Percentiles rank a stretch among this genome's conserved stretches.
Conservation (phyloP, 2,888 invertebrate species). For the Seira musarum region DNA sequence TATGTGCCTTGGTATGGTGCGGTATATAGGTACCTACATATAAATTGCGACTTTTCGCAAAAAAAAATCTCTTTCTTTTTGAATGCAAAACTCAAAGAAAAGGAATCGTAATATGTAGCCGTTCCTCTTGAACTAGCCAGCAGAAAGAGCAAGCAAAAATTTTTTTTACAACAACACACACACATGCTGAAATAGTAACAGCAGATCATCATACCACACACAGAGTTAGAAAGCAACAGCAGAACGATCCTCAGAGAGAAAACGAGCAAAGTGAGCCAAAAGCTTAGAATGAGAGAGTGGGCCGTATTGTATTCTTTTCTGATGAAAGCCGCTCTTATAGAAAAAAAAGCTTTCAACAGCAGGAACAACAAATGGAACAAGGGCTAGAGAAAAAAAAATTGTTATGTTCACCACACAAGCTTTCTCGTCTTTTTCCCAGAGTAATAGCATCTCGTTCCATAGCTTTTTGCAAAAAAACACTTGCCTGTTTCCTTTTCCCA, state of each 20-base stretch:
- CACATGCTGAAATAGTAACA: no score
- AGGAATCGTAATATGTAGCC: constrained; percentile 17
- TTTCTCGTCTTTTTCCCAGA: constrained; percentile 9
- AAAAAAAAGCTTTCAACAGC: constrained; percentile 18
- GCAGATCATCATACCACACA: constrained; percentile 16
- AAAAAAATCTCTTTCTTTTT: constrained; percentile 29
- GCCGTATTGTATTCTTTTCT: constrained; percentile 10
- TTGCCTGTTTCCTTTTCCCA: constrained; percentile 10
- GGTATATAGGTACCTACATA: not conserved
- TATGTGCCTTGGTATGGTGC: constrained; percentile 33
- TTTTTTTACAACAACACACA: no score
- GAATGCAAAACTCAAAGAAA: not conserved
- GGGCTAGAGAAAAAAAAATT: not conserved
- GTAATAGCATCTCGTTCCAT: constrained; percentile 12
- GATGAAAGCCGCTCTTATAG: constrained; percentile 15
- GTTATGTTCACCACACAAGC: constrained; percentile 8
- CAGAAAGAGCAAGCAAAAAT: constrained; percentile 5
- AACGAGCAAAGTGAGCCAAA: constrained; percentile 18
- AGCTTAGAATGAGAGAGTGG: constrained; percentile 15
- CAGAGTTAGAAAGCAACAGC: constrained; percentile 12
- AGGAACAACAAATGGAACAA: constrained; percentile 13
- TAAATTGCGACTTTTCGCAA: constrained; percentile 33
- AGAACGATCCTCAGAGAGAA: constrained; percentile 17
- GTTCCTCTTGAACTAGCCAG: constrained; percentile 33
- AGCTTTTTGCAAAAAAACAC: constrained; percentile 8